Evolutionary conservation across 2,113 vertebrate genomes (phyloP).

Genomic region (Eira barbara): DNA sequence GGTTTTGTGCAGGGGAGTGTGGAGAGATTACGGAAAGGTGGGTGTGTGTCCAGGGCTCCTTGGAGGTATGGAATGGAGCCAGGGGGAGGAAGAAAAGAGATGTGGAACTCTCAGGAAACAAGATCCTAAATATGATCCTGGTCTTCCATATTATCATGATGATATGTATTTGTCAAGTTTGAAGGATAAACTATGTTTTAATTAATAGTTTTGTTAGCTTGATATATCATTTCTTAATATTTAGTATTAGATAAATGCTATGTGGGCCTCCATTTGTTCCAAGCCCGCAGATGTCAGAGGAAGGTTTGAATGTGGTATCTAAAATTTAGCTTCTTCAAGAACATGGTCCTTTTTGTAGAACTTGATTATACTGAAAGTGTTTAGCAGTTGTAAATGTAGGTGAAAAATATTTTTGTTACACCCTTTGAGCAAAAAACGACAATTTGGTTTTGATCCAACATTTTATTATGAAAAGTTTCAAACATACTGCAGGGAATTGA

Average conservation of each 20-base stretch:
- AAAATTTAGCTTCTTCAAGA: neutral
- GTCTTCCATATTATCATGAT: neutral
- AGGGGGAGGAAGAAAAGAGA: neutral
- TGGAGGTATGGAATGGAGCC: neutral
- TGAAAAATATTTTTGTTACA: neutral
- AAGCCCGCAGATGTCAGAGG: neutral
- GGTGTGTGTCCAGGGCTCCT: neutral
- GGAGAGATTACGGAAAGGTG: neutral
- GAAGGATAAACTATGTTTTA: neutral
- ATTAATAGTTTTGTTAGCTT: conserved; percentile 35
- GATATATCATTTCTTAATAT: conserved; percentile 13
- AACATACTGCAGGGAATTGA: neutral
- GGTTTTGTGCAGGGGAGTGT: neutral
- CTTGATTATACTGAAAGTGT: neutral
- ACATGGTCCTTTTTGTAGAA: neutral
- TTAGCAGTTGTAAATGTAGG: neutral
- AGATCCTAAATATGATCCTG: neutral
- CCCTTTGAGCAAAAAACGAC: neutral
- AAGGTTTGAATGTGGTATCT: neutral
- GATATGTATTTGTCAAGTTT: neutral
- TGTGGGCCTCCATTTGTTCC: neutral
- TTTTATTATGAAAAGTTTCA: neutral
- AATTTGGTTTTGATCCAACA: neutral
- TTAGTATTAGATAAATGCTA: neutral
- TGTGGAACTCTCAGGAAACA: neutral